Evolutionary conservation across 2,888 invertebrate genomes (phyloP), one percentile per base, ranked within the genome.

Genomic region (Agonopterix subpropinquella): DNA sequence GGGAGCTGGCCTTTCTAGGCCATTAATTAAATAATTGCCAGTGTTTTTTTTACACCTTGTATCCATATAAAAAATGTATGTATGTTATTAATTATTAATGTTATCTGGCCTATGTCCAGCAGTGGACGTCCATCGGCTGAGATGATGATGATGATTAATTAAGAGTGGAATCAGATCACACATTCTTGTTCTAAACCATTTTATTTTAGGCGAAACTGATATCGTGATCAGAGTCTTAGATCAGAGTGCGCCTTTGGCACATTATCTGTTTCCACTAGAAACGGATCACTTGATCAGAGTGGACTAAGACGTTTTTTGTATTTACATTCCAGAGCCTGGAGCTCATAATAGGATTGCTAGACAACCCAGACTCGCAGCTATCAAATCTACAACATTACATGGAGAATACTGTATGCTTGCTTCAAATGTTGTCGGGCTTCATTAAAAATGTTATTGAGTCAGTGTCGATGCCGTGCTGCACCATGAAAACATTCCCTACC

Each of bases 311-410:
- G 39, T 39, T n/a, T n/a, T 39, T n/a, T 39, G 2, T 39, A n/a
- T 39, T n/a, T 44, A 42, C 41, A 28, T 79, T 76, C 49, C 70
- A 87, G 87, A 67, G 71, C 48, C 56, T 85, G 35, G 65, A 71
- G 11, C 48, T 71, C 9, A 64, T 81, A 10, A 51, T 53, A 10
- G 58, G 52, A 7, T 41, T 74, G 39, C 45, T 82, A 46, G 55
- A 59, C 37, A 11, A 42, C 39, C n/a, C 10, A 42, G 63, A 73
- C 36, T 66, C 36, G 1, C 53, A 65, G 42, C 51, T 63, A 7
- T 53, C 49, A 8, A 66, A 64, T 48, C 44, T 83, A 37, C 57
- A 55, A 42, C 59, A 57, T 10, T 76, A 73, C 45, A 58, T 86
- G 51, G 70, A 73, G 49, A 66, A 82, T 69, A 66, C 71, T 8